These are phyloP conservation scores for Aptenodytes forsteri DNA, from an alignment of 2,113 vertebrate genomes.

Conservation along the genomic window DNA sequence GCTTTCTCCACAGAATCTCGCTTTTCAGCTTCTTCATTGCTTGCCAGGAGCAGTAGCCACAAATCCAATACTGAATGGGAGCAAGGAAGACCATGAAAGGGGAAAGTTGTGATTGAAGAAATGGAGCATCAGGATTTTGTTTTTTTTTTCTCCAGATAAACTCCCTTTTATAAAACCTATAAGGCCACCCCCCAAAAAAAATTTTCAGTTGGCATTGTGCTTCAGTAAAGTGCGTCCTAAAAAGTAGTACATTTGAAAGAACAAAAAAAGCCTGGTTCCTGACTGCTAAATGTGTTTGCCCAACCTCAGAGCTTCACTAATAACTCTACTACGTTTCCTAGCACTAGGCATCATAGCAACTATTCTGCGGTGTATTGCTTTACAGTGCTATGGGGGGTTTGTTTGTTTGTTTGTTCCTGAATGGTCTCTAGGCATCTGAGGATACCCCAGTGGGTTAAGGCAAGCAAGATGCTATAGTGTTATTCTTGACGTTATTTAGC, in stretches of 20 bases:
- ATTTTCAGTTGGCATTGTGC: background rate
- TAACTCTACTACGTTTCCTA: background rate
- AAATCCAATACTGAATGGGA: background rate
- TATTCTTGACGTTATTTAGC: background rate
- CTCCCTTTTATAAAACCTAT: background rate
- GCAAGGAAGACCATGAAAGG: background rate
- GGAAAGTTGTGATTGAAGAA: background rate
- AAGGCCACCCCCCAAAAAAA: no score
- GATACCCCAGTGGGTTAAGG: background rate
- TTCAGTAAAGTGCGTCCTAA: background rate
- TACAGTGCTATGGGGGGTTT: background rate
- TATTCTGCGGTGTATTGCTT: background rate
- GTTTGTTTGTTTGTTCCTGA: background rate
- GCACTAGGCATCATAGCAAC: background rate
- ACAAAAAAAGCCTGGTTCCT: background rate
- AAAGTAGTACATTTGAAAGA: background rate
- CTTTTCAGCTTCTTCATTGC: background rate
- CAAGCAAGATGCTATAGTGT: background rate
- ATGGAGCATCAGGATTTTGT: background rate
- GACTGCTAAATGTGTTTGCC: background rate
- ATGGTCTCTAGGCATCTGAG: background rate
- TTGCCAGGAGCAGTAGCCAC: background rate
- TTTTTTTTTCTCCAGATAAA: background rate
- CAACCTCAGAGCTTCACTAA: background rate
- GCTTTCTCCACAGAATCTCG: background rate